A percentile compares a stretch with the other conserved stretches of the same genome.
Evolutionary conservation across 2,113 vertebrate genomes (phyloP).

Genomic region (Asarcornis scutulata): DNA sequence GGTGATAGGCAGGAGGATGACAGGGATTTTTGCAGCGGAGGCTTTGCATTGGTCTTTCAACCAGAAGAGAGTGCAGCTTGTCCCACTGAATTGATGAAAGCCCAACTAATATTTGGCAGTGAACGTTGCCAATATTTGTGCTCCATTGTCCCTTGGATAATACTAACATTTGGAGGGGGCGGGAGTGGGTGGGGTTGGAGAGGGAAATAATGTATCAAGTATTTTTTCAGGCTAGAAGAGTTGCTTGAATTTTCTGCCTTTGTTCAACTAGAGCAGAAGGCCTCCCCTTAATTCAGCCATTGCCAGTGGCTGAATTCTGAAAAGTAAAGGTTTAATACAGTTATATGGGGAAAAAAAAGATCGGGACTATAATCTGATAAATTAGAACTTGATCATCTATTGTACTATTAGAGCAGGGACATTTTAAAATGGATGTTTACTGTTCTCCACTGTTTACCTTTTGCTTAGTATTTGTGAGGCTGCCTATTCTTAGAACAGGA

Average conservation of each 20-base stretch:
- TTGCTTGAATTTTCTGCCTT: neutral
- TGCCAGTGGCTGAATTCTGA: neutral
- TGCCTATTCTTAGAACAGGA: conserved; percentile 61
- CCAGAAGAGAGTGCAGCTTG: neutral
- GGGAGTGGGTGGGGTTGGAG: no score
- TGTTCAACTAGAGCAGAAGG: neutral
- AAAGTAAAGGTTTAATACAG: neutral
- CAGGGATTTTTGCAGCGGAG: neutral
- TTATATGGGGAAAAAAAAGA: neutral
- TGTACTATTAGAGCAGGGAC: neutral
- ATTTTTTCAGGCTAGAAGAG: neutral
- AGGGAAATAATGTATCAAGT: no score
- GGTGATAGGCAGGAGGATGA: neutral
- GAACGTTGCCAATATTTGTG: neutral
- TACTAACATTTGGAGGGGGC: neutral
- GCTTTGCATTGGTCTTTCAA: neutral
- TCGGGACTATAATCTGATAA: neutral
- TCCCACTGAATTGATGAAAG: neutral
- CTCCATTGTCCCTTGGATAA: neutral
- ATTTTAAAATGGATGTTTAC: conserved; percentile 45
- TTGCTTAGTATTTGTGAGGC: neutral
- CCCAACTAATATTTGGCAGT: neutral
- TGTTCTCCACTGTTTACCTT: conserved; percentile 32
- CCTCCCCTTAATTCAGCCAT: neutral
- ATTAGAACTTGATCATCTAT: neutral